Evolutionary conservation across 2,888 invertebrate genomes (phyloP), one percentile per base, ranked within the genome.

Genomic region (Masnerella sp.): DNA sequence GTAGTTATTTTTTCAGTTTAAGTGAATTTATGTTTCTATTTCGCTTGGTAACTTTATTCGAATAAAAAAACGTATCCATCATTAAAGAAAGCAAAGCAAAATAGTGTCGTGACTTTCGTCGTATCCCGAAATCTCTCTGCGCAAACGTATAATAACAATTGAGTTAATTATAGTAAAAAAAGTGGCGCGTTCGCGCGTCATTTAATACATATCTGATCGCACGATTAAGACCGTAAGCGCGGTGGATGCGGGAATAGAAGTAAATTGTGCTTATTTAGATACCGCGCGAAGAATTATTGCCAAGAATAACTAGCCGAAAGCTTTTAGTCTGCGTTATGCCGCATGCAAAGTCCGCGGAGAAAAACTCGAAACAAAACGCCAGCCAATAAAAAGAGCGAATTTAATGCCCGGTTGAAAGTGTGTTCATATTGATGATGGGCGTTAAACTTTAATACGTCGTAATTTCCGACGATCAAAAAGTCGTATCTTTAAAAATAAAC

Each of bases 191-290:
- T 58, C 12, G 43, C 58, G 73, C 73, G 73, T 51, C 73, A 73
- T 73, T 68, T 61, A 74, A 61, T 61, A 74, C 70, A 64, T 68
- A 75, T 75, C 72, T 75, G 75, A 71, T 72, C 68, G 75, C 62
- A 71, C 62, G 68, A 75, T 71, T 72, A 75, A 72, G 69, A 56
- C 40, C 56, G 65, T 72, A 69, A 68, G 61, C 52, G 65, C 8
- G 43, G 51, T 61, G 49, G 47, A 14, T 51, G 36, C 54, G 38
- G 64, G 64, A 75, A 69, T 54, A 76, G 74, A 71, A 68, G 74
- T 70, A 74, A 77, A 73, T 75, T 75, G 69, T 68, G 62, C 62
- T 77, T 75, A 52, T 68, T 67, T 65, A 77, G 75, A 73, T 75
- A 65, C 64, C 59, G 58, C 68, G 68, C 40, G 68, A 67, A 67